These are phyloP conservation scores for Sciaenops ocellatus DNA, from an alignment of 2,797 vertebrate genomes.

Conservation along the genomic window DNA sequence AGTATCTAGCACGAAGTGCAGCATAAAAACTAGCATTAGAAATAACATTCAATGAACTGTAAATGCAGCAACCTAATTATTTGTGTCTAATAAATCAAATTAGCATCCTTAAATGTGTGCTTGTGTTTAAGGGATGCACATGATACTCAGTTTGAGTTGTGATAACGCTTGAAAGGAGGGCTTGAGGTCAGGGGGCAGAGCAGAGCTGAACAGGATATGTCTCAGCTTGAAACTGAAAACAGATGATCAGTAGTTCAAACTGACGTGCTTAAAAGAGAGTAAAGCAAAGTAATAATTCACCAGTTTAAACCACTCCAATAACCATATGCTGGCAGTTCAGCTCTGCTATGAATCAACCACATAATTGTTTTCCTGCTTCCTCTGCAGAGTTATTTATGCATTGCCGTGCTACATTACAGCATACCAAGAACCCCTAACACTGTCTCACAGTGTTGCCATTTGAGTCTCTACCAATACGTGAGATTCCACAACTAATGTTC, in stretches of 20 bases:
- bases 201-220: background rate
- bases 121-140: background rate
- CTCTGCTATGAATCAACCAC: conserved; percentile 7
- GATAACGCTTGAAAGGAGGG: background rate
- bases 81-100: conserved; percentile 5
- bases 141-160: background rate
- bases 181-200: background rate
- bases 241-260: background rate
- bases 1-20: background rate
- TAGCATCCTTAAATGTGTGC: background rate
- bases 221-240: background rate
- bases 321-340: background rate
- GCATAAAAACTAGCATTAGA: background rate
- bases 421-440: conserved; percentile 40
- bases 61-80: background rate
- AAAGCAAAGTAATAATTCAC: background rate
- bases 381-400: conserved; percentile 65
- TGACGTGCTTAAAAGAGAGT: background rate
- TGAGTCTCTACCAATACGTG: conserved; percentile 41
- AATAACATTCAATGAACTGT: background rate
- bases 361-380: conserved; percentile 39
- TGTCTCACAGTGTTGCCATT: conserved; percentile 46
- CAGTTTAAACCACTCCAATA: background rate
- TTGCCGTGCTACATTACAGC: conserved; percentile 44
- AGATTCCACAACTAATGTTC: conserved; percentile 75